Conservation (phyloP, 2,797 vertebrate species). For the Anabacerthia variegaticeps region DNA sequence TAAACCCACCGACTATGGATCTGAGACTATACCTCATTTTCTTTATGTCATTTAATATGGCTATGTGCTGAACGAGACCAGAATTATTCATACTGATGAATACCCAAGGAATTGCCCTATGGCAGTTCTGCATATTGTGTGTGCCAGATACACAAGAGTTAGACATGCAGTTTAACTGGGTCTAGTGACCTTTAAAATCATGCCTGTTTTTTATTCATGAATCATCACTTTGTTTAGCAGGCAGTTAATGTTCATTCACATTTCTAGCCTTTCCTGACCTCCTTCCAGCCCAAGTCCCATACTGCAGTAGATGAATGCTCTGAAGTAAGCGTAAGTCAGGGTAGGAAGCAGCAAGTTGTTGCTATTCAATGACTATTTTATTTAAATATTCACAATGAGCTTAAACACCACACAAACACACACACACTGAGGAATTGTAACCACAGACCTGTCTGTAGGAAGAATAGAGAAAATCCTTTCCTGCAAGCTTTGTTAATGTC, state of each 20-base stretch:
- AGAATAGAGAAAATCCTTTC: background rate
- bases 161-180: background rate
- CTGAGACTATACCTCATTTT: constrained; percentile 1
- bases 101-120: background rate
- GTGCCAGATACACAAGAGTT: background rate
- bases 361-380: background rate
- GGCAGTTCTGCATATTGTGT: background rate
- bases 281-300: background rate
- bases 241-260: constrained; percentile 35
- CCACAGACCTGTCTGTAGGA: background rate
- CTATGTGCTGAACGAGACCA: background rate
- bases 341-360: background rate
- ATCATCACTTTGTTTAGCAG: constrained; percentile 40
- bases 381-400: background rate
- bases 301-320: background rate
- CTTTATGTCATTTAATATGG: background rate
- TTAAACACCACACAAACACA: background rate
- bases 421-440: background rate
- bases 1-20: background rate
- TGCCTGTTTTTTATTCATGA: constrained; percentile 9
- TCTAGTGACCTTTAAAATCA: constrained; percentile 37
- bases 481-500: background rate
- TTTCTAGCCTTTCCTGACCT: constrained; percentile 31
- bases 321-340: background rate
- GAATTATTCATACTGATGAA: constrained; percentile 43